Base-by-base conservation (phyloP, 2,113 vertebrate genomes). In the Brachypteracias leptosomus region DNA sequence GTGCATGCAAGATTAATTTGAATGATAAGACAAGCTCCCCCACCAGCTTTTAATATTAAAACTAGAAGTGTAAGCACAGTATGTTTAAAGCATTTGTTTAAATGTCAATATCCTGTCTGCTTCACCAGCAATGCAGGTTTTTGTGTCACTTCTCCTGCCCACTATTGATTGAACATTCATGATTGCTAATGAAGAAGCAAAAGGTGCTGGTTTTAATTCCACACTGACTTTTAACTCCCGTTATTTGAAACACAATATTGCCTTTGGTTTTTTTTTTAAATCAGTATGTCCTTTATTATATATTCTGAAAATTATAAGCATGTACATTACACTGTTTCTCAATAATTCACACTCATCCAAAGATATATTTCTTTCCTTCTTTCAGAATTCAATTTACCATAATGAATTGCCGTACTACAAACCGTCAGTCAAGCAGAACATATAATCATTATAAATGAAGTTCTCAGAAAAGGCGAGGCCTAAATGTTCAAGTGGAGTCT, bases 81-180 rank as follows among this genome's bases (percentile, higher is more conserved):
- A 78, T 62, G 57, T 82, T 95, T 88, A 83, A 91, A 70, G 29
- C 71, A 89, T 94, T 94, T 97, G 51, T 85, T 94, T 74, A 94
- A 95, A 93, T 63, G 87, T 94, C 96, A 88, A 93, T 95, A 96
- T 47, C 31, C 35, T 91, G 33, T 38, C 81, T 95, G 94, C 74
- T 90, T 89, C 91, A 90, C 59, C 59, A 92, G 63, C 0, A 0
- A 52, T 44, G 81, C 54, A 73, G 71, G 52, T 13, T 90, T 95
- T 82, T 85, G 51, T 95, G 90, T 88, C 91, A 75, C 47, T 87
- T 90, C 91, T 91, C 52, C 55, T 71, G 95, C 46, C 52, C 1
- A 1, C 44, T 77, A 95, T 95, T 0, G 87, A 96, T 89, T 91
- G 63, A 93, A 86, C 38, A 83, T 94, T 96, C 87, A 88, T 24